Evolutionary conservation across 35 echinoderm and acorn worm genomes (phyloP).

Genomic region (Lytechinus variegatus): DNA sequence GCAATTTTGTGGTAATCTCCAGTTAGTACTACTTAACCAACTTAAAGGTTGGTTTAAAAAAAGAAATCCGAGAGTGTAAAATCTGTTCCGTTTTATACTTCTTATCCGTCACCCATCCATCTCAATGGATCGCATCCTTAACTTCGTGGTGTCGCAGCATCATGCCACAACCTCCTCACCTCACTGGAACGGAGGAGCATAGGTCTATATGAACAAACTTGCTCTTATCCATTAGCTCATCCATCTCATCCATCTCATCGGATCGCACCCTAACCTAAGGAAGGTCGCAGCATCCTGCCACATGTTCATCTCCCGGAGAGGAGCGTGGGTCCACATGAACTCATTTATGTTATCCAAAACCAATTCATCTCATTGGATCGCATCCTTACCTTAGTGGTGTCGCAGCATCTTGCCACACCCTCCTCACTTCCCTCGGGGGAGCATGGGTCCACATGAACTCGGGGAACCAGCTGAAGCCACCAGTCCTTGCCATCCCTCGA

Average conservation of each 20-base stretch:
- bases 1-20: too few relatives aligned
- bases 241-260: neutral
- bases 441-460: conserved; percentile 83
- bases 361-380: neutral
- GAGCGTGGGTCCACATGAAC: conserved; percentile 77
- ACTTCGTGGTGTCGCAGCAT: conserved; percentile 71
- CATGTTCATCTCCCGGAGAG: neutral
- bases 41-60: too few relatives aligned
- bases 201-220: too few relatives aligned
- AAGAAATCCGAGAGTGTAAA: too few relatives aligned
- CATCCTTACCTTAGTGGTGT: conserved; percentile 70
- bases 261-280: conserved; percentile 55
- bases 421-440: conserved; percentile 53
- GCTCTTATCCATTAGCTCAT: too few relatives aligned
- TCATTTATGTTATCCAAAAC: conserved; percentile 51
- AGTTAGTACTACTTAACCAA: too few relatives aligned
- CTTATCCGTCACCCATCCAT: too few relatives aligned
- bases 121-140: neutral
- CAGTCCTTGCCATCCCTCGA: conserved; percentile 64
- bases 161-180: conserved; percentile 60
- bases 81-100: too few relatives aligned
- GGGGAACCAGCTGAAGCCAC: conserved; percentile 85
- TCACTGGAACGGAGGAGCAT: conserved; percentile 39
- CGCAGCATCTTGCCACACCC: conserved; percentile 63
- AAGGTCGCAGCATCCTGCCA: conserved; percentile 53